Percentiles rank a stretch among this genome's conserved stretches.
phyloP scores from a whole-genome alignment of 2,797 vertebrate genomes.

The Phataginus tetradactyla region DNA sequence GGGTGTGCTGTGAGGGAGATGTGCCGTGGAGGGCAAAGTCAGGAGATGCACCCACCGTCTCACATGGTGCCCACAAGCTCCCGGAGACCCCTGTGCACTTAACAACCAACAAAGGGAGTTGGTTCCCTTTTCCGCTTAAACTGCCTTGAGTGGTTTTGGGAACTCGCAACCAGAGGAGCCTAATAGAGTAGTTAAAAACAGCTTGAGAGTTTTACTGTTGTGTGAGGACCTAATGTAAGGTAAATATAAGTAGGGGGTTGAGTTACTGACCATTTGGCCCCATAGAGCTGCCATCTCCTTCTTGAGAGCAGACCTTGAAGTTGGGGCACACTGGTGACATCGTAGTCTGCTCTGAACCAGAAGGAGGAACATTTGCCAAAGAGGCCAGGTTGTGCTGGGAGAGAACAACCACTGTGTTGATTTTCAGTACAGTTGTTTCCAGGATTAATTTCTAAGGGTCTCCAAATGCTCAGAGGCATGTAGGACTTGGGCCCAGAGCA shows the following conservation, averaged over 20 bases:
- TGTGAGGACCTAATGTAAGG: not conserved
- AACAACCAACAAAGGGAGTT: not conserved
- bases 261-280: not conserved
- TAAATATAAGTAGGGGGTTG: not conserved
- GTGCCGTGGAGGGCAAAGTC: not conserved
- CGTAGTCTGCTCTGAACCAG: not conserved
- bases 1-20: not conserved
- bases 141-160: not conserved
- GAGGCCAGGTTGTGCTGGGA: not conserved
- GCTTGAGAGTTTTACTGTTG: not conserved
- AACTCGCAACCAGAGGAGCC: not conserved
- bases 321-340: not conserved
- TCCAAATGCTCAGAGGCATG: not conserved
- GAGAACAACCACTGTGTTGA: not conserved
- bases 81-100: not conserved
- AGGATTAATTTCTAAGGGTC: not conserved
- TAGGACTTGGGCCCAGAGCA: not conserved
- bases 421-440: not conserved
- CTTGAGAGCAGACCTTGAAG: not conserved
- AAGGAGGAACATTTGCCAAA: not conserved
- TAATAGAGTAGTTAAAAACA: not conserved
- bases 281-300: not conserved
- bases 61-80: rapidly evolving
- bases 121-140: not conserved
- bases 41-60: not conserved